Percentiles rank a stretch among this genome's conserved stretches.
These are phyloP conservation scores for Phoenicopterus ruber DNA, from an alignment of 2,113 vertebrate species.

Conservation along the genomic window DNA sequence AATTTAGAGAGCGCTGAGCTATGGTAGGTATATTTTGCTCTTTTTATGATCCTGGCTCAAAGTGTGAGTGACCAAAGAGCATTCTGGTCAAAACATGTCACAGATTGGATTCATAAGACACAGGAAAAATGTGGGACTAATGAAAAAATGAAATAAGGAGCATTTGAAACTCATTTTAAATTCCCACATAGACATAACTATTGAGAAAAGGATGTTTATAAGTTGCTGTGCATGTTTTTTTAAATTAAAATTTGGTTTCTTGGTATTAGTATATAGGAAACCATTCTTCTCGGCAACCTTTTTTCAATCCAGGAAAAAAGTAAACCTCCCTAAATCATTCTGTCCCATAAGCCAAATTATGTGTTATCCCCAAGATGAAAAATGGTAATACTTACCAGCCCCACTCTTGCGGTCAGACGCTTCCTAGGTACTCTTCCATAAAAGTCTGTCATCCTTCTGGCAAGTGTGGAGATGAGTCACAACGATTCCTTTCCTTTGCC, in stretches of 20 bases:
- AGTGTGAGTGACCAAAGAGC: neutral
- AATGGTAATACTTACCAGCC: neutral
- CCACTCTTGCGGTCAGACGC: neutral
- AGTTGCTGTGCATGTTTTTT: neutral
- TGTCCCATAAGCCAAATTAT: neutral
- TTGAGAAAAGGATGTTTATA: neutral
- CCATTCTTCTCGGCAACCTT: rapidly evolving
- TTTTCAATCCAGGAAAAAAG: neutral
- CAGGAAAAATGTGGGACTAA: neutral
- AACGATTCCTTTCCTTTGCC: neutral
- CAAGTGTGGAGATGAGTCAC: neutral
- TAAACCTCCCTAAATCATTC: neutral
- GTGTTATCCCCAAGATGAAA: neutral
- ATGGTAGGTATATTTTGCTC: neutral
- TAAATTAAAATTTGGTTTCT: neutral
- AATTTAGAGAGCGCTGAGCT: neutral
- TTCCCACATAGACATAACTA: neutral
- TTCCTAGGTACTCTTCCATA: neutral
- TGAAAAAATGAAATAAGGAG: neutral
- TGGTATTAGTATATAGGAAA: neutral
- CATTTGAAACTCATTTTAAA: neutral
- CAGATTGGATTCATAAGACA: neutral
- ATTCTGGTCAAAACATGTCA: neutral
- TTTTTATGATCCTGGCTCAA: neutral
- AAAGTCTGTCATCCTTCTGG: neutral